These are phyloP conservation scores for Otolemur garnettii DNA, from an alignment of 2,113 vertebrate species.

Conservation along the genomic window DNA sequence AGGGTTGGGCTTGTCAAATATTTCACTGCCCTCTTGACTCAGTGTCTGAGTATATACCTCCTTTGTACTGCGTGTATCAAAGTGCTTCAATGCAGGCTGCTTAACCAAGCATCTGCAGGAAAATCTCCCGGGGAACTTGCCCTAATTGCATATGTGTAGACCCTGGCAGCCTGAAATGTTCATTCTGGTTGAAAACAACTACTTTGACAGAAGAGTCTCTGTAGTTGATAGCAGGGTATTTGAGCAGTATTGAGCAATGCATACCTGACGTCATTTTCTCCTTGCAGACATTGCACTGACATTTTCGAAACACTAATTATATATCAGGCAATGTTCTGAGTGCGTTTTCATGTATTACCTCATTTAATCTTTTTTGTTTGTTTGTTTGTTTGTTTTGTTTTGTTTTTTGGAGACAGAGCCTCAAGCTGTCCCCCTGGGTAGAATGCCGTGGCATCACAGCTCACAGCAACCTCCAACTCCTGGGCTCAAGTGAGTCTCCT, in stretches of 20 bases:
- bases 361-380: constrained; percentile 54
- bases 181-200: not conserved
- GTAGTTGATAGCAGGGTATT: not conserved
- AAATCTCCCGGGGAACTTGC: not conserved
- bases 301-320: not conserved
- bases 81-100: not conserved
- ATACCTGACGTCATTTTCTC: not conserved
- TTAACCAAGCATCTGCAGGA: not conserved
- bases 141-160: not conserved
- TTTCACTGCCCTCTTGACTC: not conserved
- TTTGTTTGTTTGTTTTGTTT: no score
- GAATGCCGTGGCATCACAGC: no score
- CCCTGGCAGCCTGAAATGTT: not conserved
- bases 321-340: not conserved
- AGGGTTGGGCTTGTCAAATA: not conserved
- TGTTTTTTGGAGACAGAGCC: no score
- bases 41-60: not conserved
- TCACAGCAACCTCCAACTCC: no score
- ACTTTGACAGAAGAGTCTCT: not conserved
- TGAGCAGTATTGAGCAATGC: not conserved
- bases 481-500: no score
- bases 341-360: constrained; percentile 2
- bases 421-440: no score
- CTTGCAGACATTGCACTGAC: not conserved
- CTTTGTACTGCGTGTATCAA: not conserved